Conservation (phyloP, 1,140 invertebrate genomes). For the Platyscapa corneri region DNA sequence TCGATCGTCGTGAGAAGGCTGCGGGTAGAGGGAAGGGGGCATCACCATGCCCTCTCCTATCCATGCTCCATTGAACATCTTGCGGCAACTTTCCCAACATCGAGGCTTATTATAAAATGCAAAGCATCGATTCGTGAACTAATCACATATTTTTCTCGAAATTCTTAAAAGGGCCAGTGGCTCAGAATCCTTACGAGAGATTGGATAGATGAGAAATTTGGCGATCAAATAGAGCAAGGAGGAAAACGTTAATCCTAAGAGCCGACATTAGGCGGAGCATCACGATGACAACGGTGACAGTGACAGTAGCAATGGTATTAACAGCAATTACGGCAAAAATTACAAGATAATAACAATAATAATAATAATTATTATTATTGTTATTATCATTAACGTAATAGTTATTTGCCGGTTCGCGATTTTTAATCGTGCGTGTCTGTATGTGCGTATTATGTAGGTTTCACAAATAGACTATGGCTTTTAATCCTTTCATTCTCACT, state of each 20-base stretch:
- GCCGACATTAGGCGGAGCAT: neutral
- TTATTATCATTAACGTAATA: no score
- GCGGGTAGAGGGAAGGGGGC: neutral
- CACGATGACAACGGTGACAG: neutral
- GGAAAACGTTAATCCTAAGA: neutral
- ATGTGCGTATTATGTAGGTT: neutral
- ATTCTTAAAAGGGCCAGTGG: neutral
- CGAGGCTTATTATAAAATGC: neutral
- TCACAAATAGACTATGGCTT: neutral
- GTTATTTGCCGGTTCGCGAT: neutral
- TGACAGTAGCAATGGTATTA: neutral
- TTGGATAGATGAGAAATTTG: neutral
- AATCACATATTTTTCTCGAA: neutral
- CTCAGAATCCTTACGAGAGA: neutral
- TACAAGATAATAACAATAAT: neutral
- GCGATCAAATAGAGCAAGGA: slow-evolving; percentile 19
- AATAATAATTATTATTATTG: neutral
- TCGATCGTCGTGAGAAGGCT: neutral
- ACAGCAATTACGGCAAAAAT: neutral
- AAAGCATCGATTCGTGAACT: neutral
- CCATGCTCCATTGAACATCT: neutral
- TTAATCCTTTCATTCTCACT: neutral
- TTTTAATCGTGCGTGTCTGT: neutral
- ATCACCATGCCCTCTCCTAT: neutral
- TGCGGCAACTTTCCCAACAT: neutral